Evolutionary conservation across 2,113 vertebrate species (phyloP).

Genomic region (Nibea coibor): DNA sequence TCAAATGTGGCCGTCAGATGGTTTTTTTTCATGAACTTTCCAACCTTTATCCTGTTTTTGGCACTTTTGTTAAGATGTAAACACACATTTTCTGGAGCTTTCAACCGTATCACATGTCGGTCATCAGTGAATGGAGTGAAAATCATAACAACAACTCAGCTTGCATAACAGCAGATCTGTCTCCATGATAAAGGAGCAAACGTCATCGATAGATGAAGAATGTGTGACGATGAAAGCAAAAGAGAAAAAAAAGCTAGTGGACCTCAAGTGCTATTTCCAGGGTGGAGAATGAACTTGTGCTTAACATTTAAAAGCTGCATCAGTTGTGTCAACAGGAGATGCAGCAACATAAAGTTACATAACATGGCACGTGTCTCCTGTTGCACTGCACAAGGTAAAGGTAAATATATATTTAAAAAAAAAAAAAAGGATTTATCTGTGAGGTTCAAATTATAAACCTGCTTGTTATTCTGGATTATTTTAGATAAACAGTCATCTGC

Average conservation of each 20-base stretch:
- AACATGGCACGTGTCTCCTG: not conserved
- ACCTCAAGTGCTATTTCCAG: not conserved
- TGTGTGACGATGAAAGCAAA: not conserved
- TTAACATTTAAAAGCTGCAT: not conserved
- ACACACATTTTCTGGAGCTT: not conserved
- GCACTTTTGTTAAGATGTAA: not conserved
- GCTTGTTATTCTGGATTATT: constrained; percentile 4
- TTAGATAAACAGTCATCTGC: constrained; percentile 18
- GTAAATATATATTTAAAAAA: too few species aligned
- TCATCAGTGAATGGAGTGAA: not conserved
- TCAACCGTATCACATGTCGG: not conserved
- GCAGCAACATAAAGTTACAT: not conserved
- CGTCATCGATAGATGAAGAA: not conserved
- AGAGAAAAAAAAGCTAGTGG: not conserved
- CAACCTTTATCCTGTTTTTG: not conserved
- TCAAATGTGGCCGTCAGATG: constrained; percentile 21
- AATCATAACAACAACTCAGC: not conserved
- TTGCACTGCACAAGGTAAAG: not conserved
- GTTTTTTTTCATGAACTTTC: constrained; percentile 1
- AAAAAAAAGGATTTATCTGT: not conserved
- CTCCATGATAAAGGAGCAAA: not conserved
- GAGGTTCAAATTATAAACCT: not conserved
- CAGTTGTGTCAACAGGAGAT: not conserved
- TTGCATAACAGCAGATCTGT: not conserved
- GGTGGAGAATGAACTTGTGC: not conserved